Conservation (phyloP, 2,113 vertebrate species). For the Hypanus sabinus region DNA sequence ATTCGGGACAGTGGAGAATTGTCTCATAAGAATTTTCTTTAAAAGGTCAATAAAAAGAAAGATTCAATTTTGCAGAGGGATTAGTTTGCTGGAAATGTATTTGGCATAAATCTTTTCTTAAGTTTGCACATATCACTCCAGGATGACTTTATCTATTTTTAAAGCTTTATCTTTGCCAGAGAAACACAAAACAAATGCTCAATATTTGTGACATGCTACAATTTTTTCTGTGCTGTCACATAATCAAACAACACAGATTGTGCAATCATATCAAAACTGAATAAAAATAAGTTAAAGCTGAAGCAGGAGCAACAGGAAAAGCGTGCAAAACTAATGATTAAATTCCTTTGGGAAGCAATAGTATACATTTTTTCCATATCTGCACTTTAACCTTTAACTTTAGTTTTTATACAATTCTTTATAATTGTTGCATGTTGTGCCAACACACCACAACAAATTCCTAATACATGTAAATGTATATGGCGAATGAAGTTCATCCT, state of each 20-base stretch:
- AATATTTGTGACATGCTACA: neutral
- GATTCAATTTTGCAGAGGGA: neutral
- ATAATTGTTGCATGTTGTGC: no score
- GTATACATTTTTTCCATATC: no score
- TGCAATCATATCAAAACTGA: neutral
- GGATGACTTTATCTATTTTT: neutral
- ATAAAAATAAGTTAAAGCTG: neutral
- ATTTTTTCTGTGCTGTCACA: neutral
- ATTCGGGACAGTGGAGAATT: neutral
- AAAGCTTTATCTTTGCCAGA: neutral
- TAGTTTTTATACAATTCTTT: no score
- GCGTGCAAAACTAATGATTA: neutral
- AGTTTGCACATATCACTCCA: neutral
- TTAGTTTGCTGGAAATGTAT: neutral
- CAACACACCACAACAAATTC: no score
- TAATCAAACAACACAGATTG: neutral
- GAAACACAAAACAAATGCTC: neutral
- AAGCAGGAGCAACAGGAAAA: neutral
- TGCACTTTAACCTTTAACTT: no score
- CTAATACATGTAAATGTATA: no score
- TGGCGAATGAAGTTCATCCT: no score
- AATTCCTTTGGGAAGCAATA: neutral
- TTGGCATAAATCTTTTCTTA: neutral
- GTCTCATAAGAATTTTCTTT: slow-evolving; percentile 19
- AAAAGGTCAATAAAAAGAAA: neutral